phyloP scores from a whole-genome alignment of 2,113 vertebrate genomes.

The Mystacornis crossleyi region DNA sequence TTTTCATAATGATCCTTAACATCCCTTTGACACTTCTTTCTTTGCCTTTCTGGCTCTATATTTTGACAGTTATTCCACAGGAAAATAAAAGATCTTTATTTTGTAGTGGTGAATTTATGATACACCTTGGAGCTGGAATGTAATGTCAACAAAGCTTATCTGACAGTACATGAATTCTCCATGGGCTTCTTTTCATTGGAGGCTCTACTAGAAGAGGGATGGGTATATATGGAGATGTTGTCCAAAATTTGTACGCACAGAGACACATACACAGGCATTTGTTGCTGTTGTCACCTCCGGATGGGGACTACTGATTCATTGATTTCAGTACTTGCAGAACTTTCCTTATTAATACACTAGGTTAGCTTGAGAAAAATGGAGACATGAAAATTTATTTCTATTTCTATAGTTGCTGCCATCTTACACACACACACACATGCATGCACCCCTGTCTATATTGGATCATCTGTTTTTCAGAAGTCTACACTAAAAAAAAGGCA shows the following conservation, averaged over 20 bases:
- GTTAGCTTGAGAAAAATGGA: neutral
- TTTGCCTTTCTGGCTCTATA: neutral
- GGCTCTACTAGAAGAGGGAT: neutral
- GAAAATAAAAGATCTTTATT: neutral
- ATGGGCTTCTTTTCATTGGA: neutral
- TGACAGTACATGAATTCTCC: neutral
- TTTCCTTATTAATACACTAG: neutral
- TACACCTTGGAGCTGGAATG: neutral
- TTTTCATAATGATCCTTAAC: neutral
- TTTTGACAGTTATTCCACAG: neutral
- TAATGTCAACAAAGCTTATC: neutral
- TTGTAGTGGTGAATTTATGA: neutral
- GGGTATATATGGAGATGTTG: neutral
- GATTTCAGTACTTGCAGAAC: neutral
- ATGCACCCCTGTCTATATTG: neutral
- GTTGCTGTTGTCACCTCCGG: neutral
- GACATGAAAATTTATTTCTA: neutral
- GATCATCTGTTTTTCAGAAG: neutral
- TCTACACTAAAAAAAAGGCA: neutral
- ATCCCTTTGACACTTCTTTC: neutral
- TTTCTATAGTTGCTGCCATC: neutral
- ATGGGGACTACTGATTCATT: neutral
- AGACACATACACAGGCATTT: neutral
- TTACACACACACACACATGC: neutral
- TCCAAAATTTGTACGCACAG: neutral